Percentiles rank a stretch among this genome's conserved stretches.
phyloP scores from a whole-genome alignment of 2,797 vertebrate genomes.

The Hyperoplus lanceolatus region DNA sequence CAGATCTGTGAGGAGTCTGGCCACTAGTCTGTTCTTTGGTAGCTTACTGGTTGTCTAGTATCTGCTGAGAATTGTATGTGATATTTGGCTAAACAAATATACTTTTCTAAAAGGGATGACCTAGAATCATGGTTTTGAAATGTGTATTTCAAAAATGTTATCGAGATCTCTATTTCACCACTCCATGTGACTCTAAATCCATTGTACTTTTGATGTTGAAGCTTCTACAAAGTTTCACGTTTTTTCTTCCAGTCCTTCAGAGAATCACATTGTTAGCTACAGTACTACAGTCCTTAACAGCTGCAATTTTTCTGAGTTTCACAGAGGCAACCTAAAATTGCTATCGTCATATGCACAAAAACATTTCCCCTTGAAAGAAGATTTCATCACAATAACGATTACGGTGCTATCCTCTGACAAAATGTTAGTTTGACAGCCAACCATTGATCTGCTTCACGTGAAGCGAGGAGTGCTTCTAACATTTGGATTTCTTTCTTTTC shows the following conservation, averaged over 20 bases:
- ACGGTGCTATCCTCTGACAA: constrained; percentile 49
- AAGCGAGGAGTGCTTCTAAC: constrained; percentile 53
- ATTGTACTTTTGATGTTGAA: background rate
- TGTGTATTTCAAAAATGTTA: background rate
- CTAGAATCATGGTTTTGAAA: background rate
- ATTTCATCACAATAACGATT: constrained; percentile 52
- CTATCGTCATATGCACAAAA: constrained; percentile 19
- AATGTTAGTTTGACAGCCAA: constrained; percentile 66
- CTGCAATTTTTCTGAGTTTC: constrained; percentile 43
- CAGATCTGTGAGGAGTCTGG: background rate
- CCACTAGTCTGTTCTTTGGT: background rate
- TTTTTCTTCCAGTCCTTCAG: constrained; percentile 3
- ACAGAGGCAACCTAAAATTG: constrained; percentile 38
- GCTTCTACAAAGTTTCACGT: background rate
- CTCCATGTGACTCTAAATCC: background rate
- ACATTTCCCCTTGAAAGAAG: constrained; percentile 37
- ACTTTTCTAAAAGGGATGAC: background rate
- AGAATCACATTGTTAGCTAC: background rate
- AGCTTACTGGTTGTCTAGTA: no score
- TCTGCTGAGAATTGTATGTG: background rate
- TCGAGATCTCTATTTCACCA: background rate
- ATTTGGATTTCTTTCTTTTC: constrained; percentile 70
- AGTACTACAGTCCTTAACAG: constrained; percentile 11
- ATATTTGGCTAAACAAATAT: background rate
- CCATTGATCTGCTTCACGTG: constrained; percentile 69